Evolutionary conservation across 2,888 invertebrate genomes (phyloP).

Genomic region (Hyposoter didymator): DNA sequence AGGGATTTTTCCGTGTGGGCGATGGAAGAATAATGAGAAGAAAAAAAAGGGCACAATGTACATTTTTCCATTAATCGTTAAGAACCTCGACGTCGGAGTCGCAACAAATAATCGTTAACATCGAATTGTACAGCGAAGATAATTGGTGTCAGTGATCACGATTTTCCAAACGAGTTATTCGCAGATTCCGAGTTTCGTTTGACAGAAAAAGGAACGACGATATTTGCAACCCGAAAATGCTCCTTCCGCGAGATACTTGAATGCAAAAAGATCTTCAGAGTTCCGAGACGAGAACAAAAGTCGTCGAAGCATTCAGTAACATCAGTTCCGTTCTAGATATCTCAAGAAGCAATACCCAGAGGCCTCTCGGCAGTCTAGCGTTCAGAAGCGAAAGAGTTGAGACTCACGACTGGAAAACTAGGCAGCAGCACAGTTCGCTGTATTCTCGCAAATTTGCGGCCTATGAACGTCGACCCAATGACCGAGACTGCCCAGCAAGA

Average conservation of each 20-base stretch:
- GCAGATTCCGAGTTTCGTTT: not conserved
- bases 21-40: constrained; percentile 14
- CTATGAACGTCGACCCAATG: constrained; percentile 43
- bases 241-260: not conserved
- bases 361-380: not conserved
- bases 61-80: constrained; percentile 20
- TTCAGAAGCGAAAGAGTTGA: constrained; percentile 9
- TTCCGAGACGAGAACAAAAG: constrained; percentile 49
- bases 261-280: constrained; percentile 33
- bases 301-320: constrained; percentile 50
- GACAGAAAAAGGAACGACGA: not conserved
- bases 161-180: not conserved
- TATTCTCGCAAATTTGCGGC: constrained; percentile 32
- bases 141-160: not conserved
- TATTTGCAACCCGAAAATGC: not conserved
- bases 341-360: constrained; percentile 14
- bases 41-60: constrained; percentile 1
- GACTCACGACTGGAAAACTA: constrained; percentile 23
- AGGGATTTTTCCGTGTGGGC: constrained; percentile 47
- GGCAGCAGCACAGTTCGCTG: not conserved
- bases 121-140: not conserved
- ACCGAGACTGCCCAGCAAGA: constrained; percentile 55
- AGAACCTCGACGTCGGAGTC: too few species aligned
- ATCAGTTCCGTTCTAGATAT: constrained; percentile 67
- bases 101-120: not conserved